Conservation (phyloP, 2,888 invertebrate genomes). For the Chalcis sispes region DNA sequence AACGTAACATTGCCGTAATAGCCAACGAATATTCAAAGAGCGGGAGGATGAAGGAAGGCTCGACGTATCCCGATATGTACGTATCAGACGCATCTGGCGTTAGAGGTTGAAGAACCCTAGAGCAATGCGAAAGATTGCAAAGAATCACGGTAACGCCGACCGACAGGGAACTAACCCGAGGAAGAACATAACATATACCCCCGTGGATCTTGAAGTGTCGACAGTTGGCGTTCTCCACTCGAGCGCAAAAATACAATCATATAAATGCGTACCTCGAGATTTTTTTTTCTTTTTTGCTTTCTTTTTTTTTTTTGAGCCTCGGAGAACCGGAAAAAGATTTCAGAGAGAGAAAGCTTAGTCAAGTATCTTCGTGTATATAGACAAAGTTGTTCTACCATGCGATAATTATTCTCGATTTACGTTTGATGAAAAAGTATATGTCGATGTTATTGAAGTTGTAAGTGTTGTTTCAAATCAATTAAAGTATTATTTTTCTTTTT, state of each 20-base stretch:
- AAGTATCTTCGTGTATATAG: constrained; percentile 50
- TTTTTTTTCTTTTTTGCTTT: too few relatives aligned
- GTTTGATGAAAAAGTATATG: constrained; percentile 45
- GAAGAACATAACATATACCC: constrained; percentile 39
- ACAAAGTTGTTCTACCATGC: constrained; percentile 49
- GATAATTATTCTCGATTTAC: constrained; percentile 35
- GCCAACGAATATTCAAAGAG: constrained; percentile 9
- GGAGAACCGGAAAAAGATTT: constrained; percentile 59
- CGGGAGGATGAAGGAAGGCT: background rate
- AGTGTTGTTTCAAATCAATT: constrained; percentile 53
- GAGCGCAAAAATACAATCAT: constrained; percentile 69
- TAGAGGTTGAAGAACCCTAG: constrained; percentile 52
- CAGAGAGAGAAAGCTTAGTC: constrained; percentile 44
- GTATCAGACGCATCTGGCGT: constrained; percentile 58
- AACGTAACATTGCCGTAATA: constrained; percentile 45
- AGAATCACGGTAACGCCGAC: constrained; percentile 28
- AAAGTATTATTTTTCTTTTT: background rate
- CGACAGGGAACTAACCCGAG: constrained; percentile 5
- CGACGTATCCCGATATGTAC: background rate
- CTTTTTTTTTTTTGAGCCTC: constrained; percentile 10
- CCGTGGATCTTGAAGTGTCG: constrained; percentile 69
- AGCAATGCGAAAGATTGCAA: constrained; percentile 46
- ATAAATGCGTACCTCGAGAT: constrained; percentile 47
- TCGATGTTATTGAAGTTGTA: constrained; percentile 19
- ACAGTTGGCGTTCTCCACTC: constrained; percentile 75